Evolutionary conservation across 92 coral and sea anemone species (phyloP).

Genomic region (Epizoanthus illoricatus): DNA sequence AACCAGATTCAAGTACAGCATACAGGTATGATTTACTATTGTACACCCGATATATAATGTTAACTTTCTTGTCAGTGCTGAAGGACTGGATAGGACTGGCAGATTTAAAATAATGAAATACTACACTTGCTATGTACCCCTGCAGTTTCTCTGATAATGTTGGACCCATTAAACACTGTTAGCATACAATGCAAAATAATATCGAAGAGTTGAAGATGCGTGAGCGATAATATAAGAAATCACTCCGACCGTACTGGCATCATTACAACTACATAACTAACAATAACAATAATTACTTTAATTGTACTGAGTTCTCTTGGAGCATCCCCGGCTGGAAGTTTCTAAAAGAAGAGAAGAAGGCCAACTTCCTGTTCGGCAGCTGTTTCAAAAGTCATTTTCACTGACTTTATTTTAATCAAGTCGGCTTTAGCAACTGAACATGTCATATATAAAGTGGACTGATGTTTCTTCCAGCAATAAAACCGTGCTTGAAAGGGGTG

Average conservation of each 20-base stretch:
- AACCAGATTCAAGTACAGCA: neutral
- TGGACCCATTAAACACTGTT: no score
- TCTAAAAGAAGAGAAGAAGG: neutral
- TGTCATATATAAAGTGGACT: no score
- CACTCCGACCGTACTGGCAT: neutral
- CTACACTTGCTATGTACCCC: no score
- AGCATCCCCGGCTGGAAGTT: neutral
- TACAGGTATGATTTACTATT: neutral
- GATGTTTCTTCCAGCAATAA: no score
- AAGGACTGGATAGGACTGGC: no score
- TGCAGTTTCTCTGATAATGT: no score
- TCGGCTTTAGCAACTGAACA: no score
- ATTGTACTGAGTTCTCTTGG: neutral
- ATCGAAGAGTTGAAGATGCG: neutral
- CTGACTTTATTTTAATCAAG: no score
- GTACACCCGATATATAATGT: neutral
- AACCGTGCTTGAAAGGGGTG: no score
- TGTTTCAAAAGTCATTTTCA: no score
- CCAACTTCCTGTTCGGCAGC: no score
- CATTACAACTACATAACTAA: constrained; percentile 6
- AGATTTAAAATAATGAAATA: no score
- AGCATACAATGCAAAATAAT: neutral
- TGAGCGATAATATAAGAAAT: neutral
- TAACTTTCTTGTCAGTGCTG: neutral
- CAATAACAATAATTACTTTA: neutral